phyloP scores from a whole-genome alignment of 1,140 invertebrate genomes.

The Lerema accius region DNA sequence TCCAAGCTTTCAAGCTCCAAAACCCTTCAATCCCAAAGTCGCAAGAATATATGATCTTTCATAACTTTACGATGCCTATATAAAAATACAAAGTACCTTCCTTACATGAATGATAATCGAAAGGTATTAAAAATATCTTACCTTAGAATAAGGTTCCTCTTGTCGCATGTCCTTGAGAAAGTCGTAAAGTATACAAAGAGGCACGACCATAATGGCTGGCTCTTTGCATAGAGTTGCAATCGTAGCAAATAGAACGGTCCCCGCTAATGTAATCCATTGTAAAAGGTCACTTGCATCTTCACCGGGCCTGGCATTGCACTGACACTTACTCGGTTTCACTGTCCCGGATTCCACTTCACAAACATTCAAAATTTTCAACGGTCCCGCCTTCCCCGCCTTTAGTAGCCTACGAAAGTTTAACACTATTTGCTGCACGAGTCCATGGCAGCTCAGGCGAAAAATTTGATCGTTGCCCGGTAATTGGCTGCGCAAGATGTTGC shows the following conservation, averaged over 20 bases:
- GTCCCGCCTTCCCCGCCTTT: constrained; percentile 67
- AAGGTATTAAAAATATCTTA: constrained; percentile 55
- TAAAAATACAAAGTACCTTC: constrained; percentile 40
- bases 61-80: constrained; percentile 51
- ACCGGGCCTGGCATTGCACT: constrained; percentile 73
- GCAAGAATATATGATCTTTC: constrained; percentile 46
- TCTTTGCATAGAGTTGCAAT: constrained; percentile 94
- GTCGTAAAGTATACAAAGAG: constrained; percentile 93
- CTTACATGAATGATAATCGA: constrained; percentile 30
- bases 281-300: constrained; percentile 72
- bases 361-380: constrained; percentile 66
- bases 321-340: constrained; percentile 68
- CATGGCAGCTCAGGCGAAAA: constrained; percentile 70
- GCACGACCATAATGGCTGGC: constrained; percentile 94
- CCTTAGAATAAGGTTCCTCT: constrained; percentile 77
- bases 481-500: constrained; percentile 52
- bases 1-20: constrained; percentile 45
- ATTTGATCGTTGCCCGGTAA: constrained; percentile 52
- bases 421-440: constrained; percentile 69
- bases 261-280: constrained; percentile 83
- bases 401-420: constrained; percentile 67
- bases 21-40: constrained; percentile 51
- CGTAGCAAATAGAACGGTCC: constrained; percentile 84
- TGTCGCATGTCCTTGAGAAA: constrained; percentile 79
- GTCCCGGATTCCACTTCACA: constrained; percentile 61